These are phyloP conservation scores for Lasioglossum albipes DNA, from an alignment of 1,140 invertebrate species.

Conservation along the genomic window DNA sequence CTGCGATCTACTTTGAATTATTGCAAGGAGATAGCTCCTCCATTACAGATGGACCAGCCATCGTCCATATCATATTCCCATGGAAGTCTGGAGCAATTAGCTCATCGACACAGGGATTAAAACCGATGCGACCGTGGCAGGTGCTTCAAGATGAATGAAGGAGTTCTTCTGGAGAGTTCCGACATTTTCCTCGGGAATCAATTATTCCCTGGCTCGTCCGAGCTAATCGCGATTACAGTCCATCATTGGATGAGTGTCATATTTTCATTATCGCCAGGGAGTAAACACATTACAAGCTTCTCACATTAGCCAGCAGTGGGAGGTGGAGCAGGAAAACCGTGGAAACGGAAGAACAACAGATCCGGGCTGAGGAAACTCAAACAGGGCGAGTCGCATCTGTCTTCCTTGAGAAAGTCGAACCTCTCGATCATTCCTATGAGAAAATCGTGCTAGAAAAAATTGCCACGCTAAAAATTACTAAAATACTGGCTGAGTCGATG, in stretches of 20 bases:
- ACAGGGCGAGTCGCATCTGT: conserved; percentile 45
- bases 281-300: conserved; percentile 67
- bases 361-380: conserved; percentile 23
- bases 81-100: too few relatives aligned
- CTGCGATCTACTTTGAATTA: too few relatives aligned
- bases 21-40: too few relatives aligned
- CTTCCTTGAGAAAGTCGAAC: conserved; percentile 38
- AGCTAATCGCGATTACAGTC: conserved; percentile 46
- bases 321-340: conserved; percentile 9
- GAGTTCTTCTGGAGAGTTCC: not conserved
- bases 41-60: not conserved
- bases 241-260: conserved; percentile 50
- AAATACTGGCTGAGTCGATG: too few relatives aligned
- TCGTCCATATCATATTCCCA: too few relatives aligned
- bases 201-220: conserved; percentile 27
- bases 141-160: too few relatives aligned
- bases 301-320: conserved; percentile 49
- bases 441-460: not conserved
- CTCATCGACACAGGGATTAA: not conserved
- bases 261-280: conserved; percentile 58
- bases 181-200: conserved; percentile 22
- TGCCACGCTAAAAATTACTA: too few relatives aligned
- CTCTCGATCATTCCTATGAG: conserved; percentile 47
- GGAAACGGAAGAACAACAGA: conserved; percentile 43
- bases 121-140: not conserved